Conservation (phyloP, 2,113 vertebrate species). For the Crypturellus undulatus region DNA sequence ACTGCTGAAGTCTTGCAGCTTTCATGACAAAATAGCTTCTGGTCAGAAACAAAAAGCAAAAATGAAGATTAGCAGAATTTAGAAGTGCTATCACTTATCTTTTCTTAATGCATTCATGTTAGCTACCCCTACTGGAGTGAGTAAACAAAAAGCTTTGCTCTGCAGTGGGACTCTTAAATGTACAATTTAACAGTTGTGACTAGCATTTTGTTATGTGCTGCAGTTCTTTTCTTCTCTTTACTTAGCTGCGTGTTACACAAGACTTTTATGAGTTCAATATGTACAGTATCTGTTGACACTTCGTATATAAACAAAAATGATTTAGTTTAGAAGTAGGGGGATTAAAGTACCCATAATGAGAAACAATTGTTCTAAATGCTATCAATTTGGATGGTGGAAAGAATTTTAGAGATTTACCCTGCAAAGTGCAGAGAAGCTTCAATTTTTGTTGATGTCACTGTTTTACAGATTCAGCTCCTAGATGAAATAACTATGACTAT, state of each 20-base stretch:
- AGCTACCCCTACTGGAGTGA: background rate
- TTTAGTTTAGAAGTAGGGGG: constrained; percentile 49
- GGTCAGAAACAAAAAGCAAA: constrained; percentile 44
- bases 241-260: constrained; percentile 35
- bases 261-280: constrained; percentile 65
- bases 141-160: constrained; percentile 25
- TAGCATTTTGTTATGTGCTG: constrained; percentile 2
- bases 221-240: constrained; percentile 15
- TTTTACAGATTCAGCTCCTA: background rate
- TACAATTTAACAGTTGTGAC: constrained; percentile 33
- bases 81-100: background rate
- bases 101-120: constrained; percentile 35
- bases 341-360: constrained; percentile 60
- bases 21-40: constrained; percentile 36
- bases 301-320: constrained; percentile 64
- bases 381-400: constrained; percentile 39
- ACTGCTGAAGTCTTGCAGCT: constrained; percentile 9
- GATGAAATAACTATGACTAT: background rate
- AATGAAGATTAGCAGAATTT: background rate
- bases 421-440: constrained; percentile 5
- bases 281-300: constrained; percentile 66
- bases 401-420: constrained; percentile 20
- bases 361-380: constrained; percentile 56
- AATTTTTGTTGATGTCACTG: background rate
- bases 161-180: constrained; percentile 19